Percentiles rank a stretch among this genome's conserved stretches.
These are phyloP conservation scores for Odontamblyopus rebecca DNA, from an alignment of 2,797 vertebrate genomes.

Conservation along the genomic window DNA sequence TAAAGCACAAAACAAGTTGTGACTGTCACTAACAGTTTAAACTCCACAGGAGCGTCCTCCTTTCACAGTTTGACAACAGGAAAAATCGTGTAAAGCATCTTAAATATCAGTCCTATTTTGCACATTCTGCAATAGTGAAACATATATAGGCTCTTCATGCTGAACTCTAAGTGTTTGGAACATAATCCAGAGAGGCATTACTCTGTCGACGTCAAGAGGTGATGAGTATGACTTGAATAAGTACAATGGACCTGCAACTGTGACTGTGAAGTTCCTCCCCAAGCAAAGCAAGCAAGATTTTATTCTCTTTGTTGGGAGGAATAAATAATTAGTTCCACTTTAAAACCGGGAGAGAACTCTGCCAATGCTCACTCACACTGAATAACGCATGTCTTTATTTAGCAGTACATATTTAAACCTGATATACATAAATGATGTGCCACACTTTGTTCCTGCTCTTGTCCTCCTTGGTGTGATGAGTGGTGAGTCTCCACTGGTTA, in stretches of 20 bases:
- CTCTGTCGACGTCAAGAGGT: background rate
- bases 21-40: background rate
- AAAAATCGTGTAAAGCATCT: background rate
- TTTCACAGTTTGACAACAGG: background rate
- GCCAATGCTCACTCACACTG: background rate
- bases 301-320: background rate
- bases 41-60: background rate
- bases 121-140: background rate
- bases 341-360: background rate
- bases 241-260: background rate
- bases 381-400: background rate
- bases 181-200: no score
- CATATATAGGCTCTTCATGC: background rate
- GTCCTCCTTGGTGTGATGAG: background rate
- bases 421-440: background rate
- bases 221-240: background rate
- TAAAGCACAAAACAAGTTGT: background rate
- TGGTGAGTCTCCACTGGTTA: conserved; percentile 17
- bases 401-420: background rate
- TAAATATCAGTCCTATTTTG: background rate
- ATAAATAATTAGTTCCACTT: background rate
- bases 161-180: background rate
- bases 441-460: background rate
- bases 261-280: background rate
- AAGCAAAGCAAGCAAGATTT: background rate